Conservation (phyloP, 2,888 invertebrate species). For the Eustalomyia histrio region DNA sequence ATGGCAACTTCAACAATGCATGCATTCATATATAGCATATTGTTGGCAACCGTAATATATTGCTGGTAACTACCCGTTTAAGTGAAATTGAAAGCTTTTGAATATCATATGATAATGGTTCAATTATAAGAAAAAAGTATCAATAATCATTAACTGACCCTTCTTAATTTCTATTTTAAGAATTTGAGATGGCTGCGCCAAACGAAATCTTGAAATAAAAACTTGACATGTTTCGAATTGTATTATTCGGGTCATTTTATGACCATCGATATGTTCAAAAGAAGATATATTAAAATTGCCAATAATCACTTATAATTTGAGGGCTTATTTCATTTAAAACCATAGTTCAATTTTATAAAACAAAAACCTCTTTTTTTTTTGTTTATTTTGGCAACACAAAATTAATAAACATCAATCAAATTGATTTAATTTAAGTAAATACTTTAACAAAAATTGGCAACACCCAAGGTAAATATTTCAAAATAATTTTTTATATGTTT, state of each 20-base stretch:
- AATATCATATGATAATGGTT: constrained; percentile 37
- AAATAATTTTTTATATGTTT: background rate
- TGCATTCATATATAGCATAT: background rate
- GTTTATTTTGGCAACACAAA: background rate
- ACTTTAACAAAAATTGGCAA: constrained; percentile 5
- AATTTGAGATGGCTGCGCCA: no score
- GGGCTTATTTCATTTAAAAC: constrained; percentile 44
- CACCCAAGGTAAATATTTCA: constrained; percentile 10
- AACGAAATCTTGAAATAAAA: no score
- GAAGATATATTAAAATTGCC: constrained; percentile 53
- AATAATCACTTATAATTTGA: constrained; percentile 53
- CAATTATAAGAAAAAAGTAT: constrained; percentile 48
- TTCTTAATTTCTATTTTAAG: no score
- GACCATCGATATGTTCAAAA: background rate
- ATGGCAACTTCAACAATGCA: constrained; percentile 25
- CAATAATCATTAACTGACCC: no score
- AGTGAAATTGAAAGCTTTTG: constrained; percentile 51
- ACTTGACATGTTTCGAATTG: no score
- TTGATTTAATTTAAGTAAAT: background rate
- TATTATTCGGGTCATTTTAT: no score
- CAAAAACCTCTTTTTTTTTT: background rate
- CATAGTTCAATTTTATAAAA: constrained; percentile 28
- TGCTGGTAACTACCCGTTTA: constrained; percentile 8
- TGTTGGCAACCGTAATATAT: background rate
- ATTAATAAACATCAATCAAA: constrained; percentile 41